These are phyloP conservation scores for Hydrochoerus hydrochaeris DNA, from an alignment of 2,113 vertebrate genomes.

Conservation along the genomic window DNA sequence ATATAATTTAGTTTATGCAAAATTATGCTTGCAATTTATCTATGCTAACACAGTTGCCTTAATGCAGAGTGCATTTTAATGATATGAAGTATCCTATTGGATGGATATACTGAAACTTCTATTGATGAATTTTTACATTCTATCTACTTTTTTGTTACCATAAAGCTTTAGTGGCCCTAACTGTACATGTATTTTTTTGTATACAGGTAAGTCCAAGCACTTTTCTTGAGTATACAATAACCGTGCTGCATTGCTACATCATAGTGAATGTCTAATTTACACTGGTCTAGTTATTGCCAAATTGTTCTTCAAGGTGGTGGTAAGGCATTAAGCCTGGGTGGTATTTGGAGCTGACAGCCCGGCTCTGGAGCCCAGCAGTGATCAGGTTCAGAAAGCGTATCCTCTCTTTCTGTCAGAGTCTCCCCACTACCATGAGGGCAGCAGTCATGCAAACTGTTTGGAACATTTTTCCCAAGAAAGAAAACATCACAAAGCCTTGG, in stretches of 20 bases:
- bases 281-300: neutral
- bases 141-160: neutral
- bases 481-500: constrained; percentile 27
- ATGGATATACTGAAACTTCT: neutral
- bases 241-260: neutral
- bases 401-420: neutral
- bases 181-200: neutral
- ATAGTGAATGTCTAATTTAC: neutral
- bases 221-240: neutral
- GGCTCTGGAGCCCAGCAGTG: neutral
- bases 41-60: neutral
- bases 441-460: neutral
- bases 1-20: neutral
- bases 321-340: neutral
- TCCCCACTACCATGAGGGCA: fast-evolving
- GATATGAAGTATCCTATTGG: neutral
- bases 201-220: neutral
- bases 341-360: neutral
- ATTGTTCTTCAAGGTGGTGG: neutral
- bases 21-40: neutral
- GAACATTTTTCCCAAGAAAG: constrained; percentile 25
- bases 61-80: neutral
- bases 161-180: neutral
- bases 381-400: neutral
- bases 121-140: neutral